Evolutionary conservation across 2,113 vertebrate species (phyloP), one percentile per base, ranked within the genome.

Genomic region (Ophiodon elongatus): DNA sequence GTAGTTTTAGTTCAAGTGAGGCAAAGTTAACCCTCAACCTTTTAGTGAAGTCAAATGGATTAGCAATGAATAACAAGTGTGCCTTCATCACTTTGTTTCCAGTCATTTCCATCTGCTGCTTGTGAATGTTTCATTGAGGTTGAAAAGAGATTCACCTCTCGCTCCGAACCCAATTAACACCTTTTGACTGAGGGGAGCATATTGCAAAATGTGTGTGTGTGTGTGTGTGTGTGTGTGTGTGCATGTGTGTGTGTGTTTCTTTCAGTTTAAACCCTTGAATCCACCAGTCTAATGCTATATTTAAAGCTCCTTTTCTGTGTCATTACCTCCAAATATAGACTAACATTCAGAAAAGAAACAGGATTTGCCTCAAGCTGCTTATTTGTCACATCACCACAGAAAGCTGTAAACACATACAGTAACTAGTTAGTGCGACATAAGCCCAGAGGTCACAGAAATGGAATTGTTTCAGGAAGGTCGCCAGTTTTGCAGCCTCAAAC

Each of bases 311-410:
- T 83, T 90, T 90, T 83, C 73, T 57, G 70, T 84, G 78, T 79
- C 78, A 87, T 89, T 89, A 84, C 75, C 83, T 82, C 67, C 87
- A 86, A 92, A 90, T 84, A 84, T 80, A 87, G 86, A 73, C 69
- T 21, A 83, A 79, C 17, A 33, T 77, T 86, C 78, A 67, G 68
- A 87, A 64, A 80, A 80, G 73, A 80, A 87, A 82, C 74, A 52
- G 82, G 83, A 87, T 92, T 89, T 83, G 60, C 65, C 83, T 80
- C 69, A 82, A 89, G 86, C 80, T 72, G 83, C 73, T 89, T 89
- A 84, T 80, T 87, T 79, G 76, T 68, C 72, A 57, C 85, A 68
- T 76, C 73, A 52, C 29, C 21, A 11, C 66, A 76, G 65, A 33
- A 76, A 80, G 63, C 89, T 78, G 45, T 79, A 29, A 69, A 80